Percentiles rank a stretch among this genome's conserved stretches.
Conservation (phyloP, 2,113 vertebrate genomes). For the Leiothrix lutea region DNA sequence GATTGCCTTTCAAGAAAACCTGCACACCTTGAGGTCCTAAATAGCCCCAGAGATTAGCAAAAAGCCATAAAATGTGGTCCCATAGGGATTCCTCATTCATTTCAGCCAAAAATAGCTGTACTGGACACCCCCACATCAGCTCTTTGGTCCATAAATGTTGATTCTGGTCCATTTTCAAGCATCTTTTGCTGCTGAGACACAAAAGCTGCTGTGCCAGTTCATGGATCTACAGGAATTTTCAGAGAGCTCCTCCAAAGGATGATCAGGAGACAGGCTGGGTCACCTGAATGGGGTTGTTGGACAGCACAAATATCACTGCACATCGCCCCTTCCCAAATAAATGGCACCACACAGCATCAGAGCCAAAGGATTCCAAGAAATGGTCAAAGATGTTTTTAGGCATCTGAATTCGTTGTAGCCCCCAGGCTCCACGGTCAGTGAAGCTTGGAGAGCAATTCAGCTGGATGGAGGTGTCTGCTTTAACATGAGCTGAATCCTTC, state of each 20-base stretch:
- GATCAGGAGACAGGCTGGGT: neutral
- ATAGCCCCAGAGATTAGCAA: neutral
- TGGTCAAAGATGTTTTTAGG: fast-evolving
- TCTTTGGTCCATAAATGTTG: neutral
- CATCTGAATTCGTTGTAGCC: neutral
- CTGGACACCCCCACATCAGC: neutral
- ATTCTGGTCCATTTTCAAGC: neutral
- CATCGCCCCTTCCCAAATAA: neutral
- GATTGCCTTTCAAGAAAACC: neutral
- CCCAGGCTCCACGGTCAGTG: neutral
- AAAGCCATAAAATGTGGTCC: neutral
- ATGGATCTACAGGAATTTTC: neutral
- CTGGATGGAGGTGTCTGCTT: neutral
- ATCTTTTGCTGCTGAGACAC: neutral
- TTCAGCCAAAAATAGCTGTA: neutral
- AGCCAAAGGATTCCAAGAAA: neutral
- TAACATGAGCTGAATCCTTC: neutral
- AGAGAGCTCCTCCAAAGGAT: neutral
- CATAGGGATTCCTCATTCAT: neutral
- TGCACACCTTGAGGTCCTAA: neutral
- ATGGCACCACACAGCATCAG: neutral
- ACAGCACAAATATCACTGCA: neutral
- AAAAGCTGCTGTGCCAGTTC: fast-evolving
- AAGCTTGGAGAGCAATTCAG: neutral
- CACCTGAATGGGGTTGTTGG: neutral